Percentiles rank a stretch among this genome's conserved stretches.
Conservation (phyloP, 2,888 invertebrate species). For the Hedya salicella region DNA sequence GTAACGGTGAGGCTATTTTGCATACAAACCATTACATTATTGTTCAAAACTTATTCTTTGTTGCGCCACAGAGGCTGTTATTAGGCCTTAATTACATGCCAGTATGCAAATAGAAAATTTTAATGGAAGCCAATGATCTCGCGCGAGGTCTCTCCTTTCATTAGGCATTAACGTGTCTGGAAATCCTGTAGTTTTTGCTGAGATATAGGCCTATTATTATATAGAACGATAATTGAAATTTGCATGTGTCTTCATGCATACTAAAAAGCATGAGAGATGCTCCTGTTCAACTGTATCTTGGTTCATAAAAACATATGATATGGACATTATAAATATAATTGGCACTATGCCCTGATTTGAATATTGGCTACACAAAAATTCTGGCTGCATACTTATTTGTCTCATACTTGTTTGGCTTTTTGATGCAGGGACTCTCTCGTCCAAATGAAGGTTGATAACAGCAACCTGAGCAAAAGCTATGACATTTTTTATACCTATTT, state of each 20-base stretch:
- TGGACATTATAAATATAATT: not conserved
- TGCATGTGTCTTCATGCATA: constrained; percentile 32
- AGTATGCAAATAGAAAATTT: constrained; percentile 82
- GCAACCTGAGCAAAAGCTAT: no score
- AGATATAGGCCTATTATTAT: constrained; percentile 36
- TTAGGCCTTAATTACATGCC: constrained; percentile 82
- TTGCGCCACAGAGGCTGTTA: constrained; percentile 82
- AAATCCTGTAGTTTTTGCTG: constrained; percentile 41
- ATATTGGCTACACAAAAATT: not conserved
- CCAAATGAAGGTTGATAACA: no score
- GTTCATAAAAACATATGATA: not conserved
- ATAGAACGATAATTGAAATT: constrained; percentile 27
- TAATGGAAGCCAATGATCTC: constrained; percentile 77
- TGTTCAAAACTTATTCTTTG: constrained; percentile 84
- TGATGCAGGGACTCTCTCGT: not conserved
- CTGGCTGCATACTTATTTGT: not conserved
- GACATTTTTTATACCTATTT: not conserved
- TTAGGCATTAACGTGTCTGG: constrained; percentile 63
- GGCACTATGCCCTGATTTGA: no score
- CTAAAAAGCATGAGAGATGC: constrained; percentile 10
- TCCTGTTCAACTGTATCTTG: not conserved
- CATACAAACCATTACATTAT: constrained; percentile 85
- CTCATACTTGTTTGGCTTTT: not conserved
- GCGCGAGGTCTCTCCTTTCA: constrained; percentile 67
- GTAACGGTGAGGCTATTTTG: constrained; percentile 83